Evolutionary conservation across 2,888 invertebrate genomes (phyloP).

Genomic region (Eristalis pertinax): DNA sequence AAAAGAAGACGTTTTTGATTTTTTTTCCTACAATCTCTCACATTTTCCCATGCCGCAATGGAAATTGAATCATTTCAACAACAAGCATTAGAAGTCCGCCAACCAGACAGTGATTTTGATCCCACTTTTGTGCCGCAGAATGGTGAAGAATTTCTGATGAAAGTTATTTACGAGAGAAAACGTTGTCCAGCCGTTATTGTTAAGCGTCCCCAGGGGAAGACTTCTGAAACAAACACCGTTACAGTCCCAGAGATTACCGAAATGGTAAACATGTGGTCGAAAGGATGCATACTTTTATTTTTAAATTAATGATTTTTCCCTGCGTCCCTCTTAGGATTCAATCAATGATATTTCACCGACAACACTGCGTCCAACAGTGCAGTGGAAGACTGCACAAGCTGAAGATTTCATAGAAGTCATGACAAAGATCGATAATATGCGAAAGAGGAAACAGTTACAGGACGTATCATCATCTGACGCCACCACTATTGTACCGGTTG

Average conservation of each 20-base stretch:
- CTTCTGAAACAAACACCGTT: constrained; percentile 45
- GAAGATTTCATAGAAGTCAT: constrained; percentile 76
- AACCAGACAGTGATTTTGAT: constrained; percentile 78
- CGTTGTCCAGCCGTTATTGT: constrained; percentile 79
- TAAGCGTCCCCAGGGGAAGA: constrained; percentile 73
- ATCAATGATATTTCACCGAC: constrained; percentile 73
- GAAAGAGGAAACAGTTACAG: constrained; percentile 31
- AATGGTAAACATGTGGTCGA: constrained; percentile 51
- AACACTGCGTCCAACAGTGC: constrained; percentile 77
- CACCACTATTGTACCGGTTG: constrained; percentile 74
- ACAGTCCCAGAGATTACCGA: constrained; percentile 55
- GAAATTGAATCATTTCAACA: constrained; percentile 77
- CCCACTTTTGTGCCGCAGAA: constrained; percentile 76
- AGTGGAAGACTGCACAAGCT: constrained; percentile 79
- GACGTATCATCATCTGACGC: constrained; percentile 72
- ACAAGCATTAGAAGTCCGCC: constrained; percentile 78
- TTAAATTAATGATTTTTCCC: neutral
- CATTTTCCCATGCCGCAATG: constrained; percentile 38
- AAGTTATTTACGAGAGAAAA: constrained; percentile 79
- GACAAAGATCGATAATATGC: constrained; percentile 65
- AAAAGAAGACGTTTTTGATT: neutral
- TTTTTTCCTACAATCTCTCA: neutral
- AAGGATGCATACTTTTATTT: neutral
- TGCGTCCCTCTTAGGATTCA: constrained; percentile 51
- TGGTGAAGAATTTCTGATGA: constrained; percentile 80